phyloP scores from a whole-genome alignment of 1,140 invertebrate genomes.

The Branchinecta lindahli region DNA sequence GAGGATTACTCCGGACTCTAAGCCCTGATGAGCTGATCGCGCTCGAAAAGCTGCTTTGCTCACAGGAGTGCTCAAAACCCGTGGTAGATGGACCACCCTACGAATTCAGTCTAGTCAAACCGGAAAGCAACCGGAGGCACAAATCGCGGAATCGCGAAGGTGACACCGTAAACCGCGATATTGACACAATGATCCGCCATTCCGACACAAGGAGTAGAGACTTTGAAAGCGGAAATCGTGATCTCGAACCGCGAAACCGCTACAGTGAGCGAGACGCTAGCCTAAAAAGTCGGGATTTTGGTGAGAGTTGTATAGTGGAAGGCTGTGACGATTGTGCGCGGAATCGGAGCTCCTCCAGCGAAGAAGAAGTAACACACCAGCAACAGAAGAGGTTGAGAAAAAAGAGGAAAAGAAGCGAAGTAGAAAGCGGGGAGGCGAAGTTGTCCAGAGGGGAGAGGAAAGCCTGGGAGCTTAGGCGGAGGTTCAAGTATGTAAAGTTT shows the following conservation, averaged over 20 bases:
- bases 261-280: too few species aligned
- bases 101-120: background rate
- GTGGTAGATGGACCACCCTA: background rate
- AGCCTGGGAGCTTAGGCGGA: background rate
- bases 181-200: too few species aligned
- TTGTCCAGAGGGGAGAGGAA: background rate
- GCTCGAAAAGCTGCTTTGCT: slow-evolving; percentile 74
- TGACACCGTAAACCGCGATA: too few species aligned
- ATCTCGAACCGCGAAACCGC: too few species aligned
- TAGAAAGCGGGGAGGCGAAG: background rate
- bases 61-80: slow-evolving; percentile 55
- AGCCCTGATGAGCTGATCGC: slow-evolving; percentile 62
- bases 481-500: background rate
- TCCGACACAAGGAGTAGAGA: too few species aligned
- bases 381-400: background rate
- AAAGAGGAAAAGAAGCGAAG: background rate
- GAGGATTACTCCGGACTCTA: slow-evolving; percentile 74
- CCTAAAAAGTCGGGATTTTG: background rate
- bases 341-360: background rate
- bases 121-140: background rate
- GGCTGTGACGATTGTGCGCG: background rate
- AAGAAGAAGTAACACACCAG: background rate
- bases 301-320: background rate
- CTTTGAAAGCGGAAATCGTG: too few species aligned
- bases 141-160: background rate